Percentiles rank a stretch among this genome's conserved stretches.
Evolutionary conservation across 2,113 vertebrate genomes (phyloP).

Genomic region (Pteruthius melanotis): DNA sequence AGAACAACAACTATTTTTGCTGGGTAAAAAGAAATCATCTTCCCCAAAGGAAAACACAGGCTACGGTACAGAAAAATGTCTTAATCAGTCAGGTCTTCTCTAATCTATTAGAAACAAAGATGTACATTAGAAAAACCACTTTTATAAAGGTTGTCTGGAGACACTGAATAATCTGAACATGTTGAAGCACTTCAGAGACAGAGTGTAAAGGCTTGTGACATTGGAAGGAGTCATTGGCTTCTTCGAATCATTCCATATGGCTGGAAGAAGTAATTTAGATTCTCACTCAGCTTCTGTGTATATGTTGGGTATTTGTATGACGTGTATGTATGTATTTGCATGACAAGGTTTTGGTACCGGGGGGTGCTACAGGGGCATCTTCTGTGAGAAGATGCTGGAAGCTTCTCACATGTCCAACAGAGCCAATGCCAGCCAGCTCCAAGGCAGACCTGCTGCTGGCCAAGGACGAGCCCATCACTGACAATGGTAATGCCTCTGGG

Average conservation of each 20-base stretch:
- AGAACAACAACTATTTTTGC: background rate
- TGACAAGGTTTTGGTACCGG: background rate
- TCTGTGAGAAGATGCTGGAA: background rate
- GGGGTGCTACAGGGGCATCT: background rate
- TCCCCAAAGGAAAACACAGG: background rate
- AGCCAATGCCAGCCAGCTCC: background rate
- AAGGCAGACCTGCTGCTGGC: background rate
- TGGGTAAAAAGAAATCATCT: background rate
- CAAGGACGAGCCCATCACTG: background rate
- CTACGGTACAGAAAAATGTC: background rate
- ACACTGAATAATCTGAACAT: background rate
- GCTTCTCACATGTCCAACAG: background rate
- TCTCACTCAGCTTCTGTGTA: background rate
- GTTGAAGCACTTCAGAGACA: background rate
- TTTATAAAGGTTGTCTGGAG: background rate
- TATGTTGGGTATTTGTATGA: too few relatives aligned
- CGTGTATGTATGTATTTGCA: too few relatives aligned
- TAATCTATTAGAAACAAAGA: background rate
- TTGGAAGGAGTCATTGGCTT: background rate
- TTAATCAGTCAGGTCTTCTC: background rate
- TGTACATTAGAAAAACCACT: background rate
- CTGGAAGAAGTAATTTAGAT: background rate
- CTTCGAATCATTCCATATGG: background rate
- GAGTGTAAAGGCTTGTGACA: background rate
- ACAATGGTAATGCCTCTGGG: accelerated